Conservation (phyloP, 37 sponge, comb jelly and placozoan genomes). For the Chondrilla cf. caribensis region DNA sequence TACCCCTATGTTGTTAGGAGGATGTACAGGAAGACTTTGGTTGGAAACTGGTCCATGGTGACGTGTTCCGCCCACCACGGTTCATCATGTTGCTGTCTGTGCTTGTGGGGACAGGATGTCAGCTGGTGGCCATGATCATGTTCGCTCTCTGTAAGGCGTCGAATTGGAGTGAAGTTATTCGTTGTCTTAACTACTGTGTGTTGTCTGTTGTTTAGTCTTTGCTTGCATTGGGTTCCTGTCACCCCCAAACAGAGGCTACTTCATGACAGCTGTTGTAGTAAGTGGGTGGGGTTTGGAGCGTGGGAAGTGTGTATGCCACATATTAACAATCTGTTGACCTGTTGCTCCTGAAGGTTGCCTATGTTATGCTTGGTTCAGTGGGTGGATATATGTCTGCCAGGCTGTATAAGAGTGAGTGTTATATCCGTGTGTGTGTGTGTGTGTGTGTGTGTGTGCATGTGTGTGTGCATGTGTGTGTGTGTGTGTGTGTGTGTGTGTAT, state of each 20-base stretch:
- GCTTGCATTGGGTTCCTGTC: conserved; percentile 96
- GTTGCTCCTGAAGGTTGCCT: conserved; percentile 61
- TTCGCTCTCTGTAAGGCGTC: conserved; percentile 75
- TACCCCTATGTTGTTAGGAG: conserved; percentile 52
- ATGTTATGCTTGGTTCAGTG: conserved; percentile 84
- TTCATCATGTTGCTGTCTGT: conserved; percentile 90
- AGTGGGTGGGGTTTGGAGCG: conserved; percentile 2
- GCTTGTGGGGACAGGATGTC: conserved; percentile 84
- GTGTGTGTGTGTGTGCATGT: too few relatives aligned
- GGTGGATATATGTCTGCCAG: conserved; percentile 92
- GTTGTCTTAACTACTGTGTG: background rate
- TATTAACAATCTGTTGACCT: background rate
- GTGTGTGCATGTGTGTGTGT: too few relatives aligned
- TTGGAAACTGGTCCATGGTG: conserved; percentile 99
- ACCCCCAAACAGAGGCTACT: conserved; percentile 94
- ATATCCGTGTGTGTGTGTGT: background rate
- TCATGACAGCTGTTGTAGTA: conserved; percentile 91
- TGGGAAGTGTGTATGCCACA: background rate
- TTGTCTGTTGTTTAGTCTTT: conserved; percentile 49
- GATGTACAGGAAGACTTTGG: conserved; percentile 99
- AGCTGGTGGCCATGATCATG: conserved; percentile 77
- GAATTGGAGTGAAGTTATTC: background rate
- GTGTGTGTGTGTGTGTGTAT: too few relatives aligned
- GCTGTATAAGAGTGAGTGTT: conserved; percentile 88
- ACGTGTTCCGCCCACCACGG: conserved; percentile 96